Evolutionary conservation across 2,888 invertebrate species (phyloP).

Genomic region (Eupeodes luniger): DNA sequence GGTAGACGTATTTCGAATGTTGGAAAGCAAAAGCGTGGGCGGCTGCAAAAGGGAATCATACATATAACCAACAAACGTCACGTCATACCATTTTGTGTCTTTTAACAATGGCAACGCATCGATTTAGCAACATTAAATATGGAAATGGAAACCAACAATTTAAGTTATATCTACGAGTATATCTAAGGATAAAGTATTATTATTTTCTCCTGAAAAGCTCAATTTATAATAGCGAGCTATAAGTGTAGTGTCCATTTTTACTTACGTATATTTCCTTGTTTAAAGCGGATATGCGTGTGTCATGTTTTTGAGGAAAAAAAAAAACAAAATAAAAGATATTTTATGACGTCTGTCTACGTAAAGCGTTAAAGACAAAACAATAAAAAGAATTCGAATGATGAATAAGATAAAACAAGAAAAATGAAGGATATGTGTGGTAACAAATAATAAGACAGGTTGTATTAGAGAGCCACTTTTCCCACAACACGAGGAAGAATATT

Average conservation of each 20-base stretch:
- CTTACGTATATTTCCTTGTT: background rate
- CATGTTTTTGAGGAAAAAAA: background rate
- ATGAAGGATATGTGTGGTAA: background rate
- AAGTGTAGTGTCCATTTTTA: background rate
- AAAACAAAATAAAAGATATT: background rate
- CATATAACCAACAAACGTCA: constrained; percentile 47
- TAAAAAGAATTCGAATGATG: background rate
- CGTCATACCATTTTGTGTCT: constrained; percentile 11
- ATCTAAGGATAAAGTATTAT: background rate
- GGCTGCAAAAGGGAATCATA: constrained; percentile 48
- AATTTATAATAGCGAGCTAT: background rate
- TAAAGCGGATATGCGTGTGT: constrained; percentile 20
- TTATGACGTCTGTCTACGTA: background rate
- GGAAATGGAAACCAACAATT: constrained; percentile 36
- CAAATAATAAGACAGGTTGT: constrained; percentile 4
- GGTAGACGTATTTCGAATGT: constrained; percentile 62
- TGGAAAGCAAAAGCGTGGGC: constrained; percentile 22
- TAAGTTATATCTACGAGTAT: constrained; percentile 1
- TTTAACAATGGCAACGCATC: constrained; percentile 23
- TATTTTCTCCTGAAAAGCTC: background rate
- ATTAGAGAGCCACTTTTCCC: background rate
- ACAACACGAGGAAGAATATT: background rate
- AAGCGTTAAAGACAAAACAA: background rate
- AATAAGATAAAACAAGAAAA: background rate
- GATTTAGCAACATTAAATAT: constrained; percentile 26